Conservation (phyloP, 2,888 invertebrate species). For the Isoperla grammatica region DNA sequence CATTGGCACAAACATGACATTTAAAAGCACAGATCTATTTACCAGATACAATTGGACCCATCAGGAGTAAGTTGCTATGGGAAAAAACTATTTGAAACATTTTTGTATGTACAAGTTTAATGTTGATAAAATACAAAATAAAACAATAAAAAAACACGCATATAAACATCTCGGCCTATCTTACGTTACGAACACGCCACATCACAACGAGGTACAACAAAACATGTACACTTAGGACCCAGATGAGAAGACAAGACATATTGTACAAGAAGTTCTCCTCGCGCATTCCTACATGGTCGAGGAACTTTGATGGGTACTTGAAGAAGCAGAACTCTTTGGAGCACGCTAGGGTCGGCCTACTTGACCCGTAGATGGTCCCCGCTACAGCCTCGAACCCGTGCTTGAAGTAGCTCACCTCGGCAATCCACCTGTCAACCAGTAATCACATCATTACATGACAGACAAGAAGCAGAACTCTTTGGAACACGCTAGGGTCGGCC, state of each 20-base stretch:
- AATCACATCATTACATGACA: no score
- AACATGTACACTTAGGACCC: constrained; percentile 39
- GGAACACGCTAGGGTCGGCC: constrained; percentile 45
- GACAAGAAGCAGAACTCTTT: constrained; percentile 42
- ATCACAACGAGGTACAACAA: constrained; percentile 38
- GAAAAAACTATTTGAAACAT: no score
- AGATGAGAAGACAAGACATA: constrained; percentile 42
- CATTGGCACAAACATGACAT: no score
- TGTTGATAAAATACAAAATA: no score
- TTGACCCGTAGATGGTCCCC: constrained; percentile 48
- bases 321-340: constrained; percentile 42
- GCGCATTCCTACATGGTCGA: constrained; percentile 44
- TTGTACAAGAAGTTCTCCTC: constrained; percentile 41
- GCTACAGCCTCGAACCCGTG: constrained; percentile 51
- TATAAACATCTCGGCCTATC: no score
- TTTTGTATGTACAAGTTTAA: no score
- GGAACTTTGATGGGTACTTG: constrained; percentile 41
- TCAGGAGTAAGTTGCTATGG: no score
- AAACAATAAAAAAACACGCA: no score
- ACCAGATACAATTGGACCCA: no score
- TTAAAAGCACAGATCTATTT: no score
- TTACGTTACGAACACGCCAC: constrained; percentile 3
- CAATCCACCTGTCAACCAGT: not conserved
- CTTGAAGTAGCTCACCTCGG: constrained; percentile 47
- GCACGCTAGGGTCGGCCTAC: constrained; percentile 45